A percentile compares a stretch with the other conserved stretches of the same genome.
Evolutionary conservation across 2,888 invertebrate species (phyloP).

Genomic region (Abscondita cerata): DNA sequence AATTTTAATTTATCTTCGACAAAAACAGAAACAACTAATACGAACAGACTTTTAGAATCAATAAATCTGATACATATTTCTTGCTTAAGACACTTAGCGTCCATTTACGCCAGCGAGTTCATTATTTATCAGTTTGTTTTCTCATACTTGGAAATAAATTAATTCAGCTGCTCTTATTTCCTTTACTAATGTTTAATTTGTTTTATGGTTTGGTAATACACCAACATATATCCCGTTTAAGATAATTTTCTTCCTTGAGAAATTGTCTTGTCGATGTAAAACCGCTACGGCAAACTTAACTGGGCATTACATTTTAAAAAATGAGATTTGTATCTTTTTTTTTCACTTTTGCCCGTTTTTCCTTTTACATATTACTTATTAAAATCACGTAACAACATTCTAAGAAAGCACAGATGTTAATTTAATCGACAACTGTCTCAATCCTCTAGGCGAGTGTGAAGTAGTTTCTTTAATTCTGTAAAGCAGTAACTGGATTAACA

Average conservation of each 20-base stretch:
- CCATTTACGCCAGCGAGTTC: slow-evolving; percentile 30
- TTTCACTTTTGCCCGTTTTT: slow-evolving; percentile 9
- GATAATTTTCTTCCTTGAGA: slow-evolving; percentile 22
- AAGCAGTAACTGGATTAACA: slow-evolving; percentile 53
- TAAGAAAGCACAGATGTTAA: slow-evolving; percentile 47
- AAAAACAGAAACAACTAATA: slow-evolving; percentile 15
- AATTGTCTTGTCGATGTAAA: slow-evolving; percentile 14
- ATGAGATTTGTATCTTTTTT: neutral
- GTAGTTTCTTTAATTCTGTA: slow-evolving; percentile 54
- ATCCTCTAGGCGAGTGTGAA: slow-evolving; percentile 55
- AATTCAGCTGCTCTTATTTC: slow-evolving; percentile 29
- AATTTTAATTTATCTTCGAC: slow-evolving; percentile 8
- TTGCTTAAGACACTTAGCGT: slow-evolving; percentile 25
- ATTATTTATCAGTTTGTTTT: slow-evolving; percentile 32
- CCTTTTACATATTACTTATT: slow-evolving; percentile 32
- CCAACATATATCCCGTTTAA: slow-evolving; percentile 14
- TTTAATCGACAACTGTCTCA: slow-evolving; percentile 51
- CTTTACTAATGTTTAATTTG: slow-evolving; percentile 22
- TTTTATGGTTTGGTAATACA: slow-evolving; percentile 20
- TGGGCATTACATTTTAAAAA: too few species aligned
- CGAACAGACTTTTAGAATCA: slow-evolving; percentile 14
- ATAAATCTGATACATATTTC: slow-evolving; percentile 26
- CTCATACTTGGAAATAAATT: slow-evolving; percentile 31
- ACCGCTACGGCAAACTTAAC: neutral
- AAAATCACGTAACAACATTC: slow-evolving; percentile 44